phyloP scores from a whole-genome alignment of 2,888 invertebrate species.

The Capitulum mitella region DNA sequence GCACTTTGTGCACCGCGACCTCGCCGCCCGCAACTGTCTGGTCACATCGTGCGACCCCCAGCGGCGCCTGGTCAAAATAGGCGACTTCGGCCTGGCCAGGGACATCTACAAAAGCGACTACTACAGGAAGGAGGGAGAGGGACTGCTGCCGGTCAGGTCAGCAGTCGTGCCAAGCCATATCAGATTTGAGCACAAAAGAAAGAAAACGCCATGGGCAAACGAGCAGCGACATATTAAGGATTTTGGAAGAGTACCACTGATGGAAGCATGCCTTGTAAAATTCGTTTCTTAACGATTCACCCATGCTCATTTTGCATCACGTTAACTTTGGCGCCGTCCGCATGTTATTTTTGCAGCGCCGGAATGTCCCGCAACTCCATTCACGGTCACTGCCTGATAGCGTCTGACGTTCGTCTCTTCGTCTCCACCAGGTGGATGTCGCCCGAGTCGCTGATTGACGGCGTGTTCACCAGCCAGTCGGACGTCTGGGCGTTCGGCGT shows the following conservation, averaged over 20 bases:
- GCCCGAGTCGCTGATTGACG: constrained; percentile 90
- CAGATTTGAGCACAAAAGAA: too few relatives aligned
- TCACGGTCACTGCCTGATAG: too few relatives aligned
- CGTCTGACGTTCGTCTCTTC: neutral
- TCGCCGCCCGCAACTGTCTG: constrained; percentile 92
- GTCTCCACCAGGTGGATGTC: constrained; percentile 72
- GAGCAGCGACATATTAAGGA: too few relatives aligned
- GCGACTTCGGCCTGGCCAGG: constrained; percentile 92
- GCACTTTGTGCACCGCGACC: constrained; percentile 94
- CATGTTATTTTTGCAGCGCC: too few relatives aligned
- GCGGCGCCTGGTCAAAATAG: constrained; percentile 63
- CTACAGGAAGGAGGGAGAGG: constrained; percentile 85
- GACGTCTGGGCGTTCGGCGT: constrained; percentile 95
- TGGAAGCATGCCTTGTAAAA: too few relatives aligned
- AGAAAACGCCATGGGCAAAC: too few relatives aligned
- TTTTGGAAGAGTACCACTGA: too few relatives aligned
- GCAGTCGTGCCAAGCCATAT: too few relatives aligned
- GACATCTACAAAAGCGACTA: constrained; percentile 97
- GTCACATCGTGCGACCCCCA: constrained; percentile 50
- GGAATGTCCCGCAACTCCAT: too few relatives aligned
- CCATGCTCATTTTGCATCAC: too few relatives aligned
- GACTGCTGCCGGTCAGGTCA: constrained; percentile 56
- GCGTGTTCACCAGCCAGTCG: constrained; percentile 91
- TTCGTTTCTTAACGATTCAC: too few relatives aligned
- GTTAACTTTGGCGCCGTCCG: too few relatives aligned